Percentiles rank a stretch among this genome's conserved stretches.
phyloP scores from a whole-genome alignment of 2,888 invertebrate genomes.

The Alviniconcha strummeri region DNA sequence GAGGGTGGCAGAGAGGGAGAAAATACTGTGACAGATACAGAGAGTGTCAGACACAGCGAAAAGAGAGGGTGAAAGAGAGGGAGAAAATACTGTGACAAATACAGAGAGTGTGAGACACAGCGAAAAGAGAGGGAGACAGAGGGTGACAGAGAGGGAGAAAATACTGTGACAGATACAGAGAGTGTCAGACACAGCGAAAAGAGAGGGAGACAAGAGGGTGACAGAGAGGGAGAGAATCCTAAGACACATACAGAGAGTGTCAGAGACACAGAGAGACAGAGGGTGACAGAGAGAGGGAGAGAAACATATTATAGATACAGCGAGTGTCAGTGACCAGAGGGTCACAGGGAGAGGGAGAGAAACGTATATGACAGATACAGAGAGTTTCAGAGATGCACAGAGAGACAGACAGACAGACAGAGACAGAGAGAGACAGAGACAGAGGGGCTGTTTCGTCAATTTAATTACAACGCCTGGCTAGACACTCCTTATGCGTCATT shows the following conservation, averaged over 20 bases:
- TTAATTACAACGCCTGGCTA: too few species aligned
- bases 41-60: background rate
- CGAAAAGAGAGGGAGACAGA: background rate
- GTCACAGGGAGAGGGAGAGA: background rate
- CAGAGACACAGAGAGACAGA: background rate
- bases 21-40: background rate
- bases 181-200: background rate
- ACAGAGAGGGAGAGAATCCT: background rate
- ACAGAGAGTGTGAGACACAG: background rate
- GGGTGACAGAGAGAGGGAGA: background rate
- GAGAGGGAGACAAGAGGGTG: background rate
- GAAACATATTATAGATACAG: background rate
- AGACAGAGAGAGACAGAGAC: background rate
- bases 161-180: background rate
- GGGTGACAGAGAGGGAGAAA: background rate
- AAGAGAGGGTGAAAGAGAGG: background rate
- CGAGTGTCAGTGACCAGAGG: background rate
- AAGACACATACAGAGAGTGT: background rate
- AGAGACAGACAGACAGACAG: background rate
- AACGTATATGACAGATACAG: background rate
- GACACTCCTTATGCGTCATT: too few species aligned
- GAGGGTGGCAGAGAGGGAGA: background rate
- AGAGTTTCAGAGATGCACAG: background rate
- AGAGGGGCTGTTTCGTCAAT: too few species aligned
- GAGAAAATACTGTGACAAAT: background rate